Evolutionary conservation across 2,113 vertebrate genomes (phyloP).

Genomic region (Plestiodon gilberti): DNA sequence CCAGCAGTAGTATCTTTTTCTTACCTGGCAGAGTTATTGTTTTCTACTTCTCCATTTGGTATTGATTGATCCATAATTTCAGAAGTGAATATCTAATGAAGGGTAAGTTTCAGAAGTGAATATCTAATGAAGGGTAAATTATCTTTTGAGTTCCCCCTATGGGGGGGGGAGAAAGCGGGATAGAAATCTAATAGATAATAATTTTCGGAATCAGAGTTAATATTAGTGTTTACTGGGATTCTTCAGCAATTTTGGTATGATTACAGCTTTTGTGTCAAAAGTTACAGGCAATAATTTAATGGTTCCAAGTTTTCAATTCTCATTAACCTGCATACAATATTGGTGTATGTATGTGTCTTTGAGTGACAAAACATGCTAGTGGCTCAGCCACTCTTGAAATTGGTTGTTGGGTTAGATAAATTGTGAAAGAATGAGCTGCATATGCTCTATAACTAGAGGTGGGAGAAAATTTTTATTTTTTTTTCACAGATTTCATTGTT

Average conservation of each 20-base stretch:
- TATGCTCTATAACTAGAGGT: too few relatives aligned
- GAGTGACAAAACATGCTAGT: constrained; percentile 29
- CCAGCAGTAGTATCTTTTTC: not conserved
- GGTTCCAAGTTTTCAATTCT: constrained; percentile 26
- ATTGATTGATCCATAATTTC: not conserved
- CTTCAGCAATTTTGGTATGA: not conserved
- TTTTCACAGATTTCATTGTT: too few relatives aligned
- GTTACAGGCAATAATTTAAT: not conserved
- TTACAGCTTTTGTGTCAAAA: not conserved
- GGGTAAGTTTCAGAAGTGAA: too few relatives aligned
- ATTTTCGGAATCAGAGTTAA: too few relatives aligned
- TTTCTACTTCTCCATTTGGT: too few relatives aligned
- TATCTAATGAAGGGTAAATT: not conserved
- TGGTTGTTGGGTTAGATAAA: constrained; percentile 11
- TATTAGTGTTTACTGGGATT: too few relatives aligned
- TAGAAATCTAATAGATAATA: too few relatives aligned
- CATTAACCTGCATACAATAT: constrained; percentile 31
- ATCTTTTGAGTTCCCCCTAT: too few relatives aligned
- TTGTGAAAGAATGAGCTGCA: not conserved
- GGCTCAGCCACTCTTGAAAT: not conserved
- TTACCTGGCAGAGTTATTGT: too few relatives aligned
- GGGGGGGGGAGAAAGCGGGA: too few relatives aligned
- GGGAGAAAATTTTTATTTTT: too few relatives aligned
- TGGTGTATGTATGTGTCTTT: not conserved
- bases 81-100: not conserved